Base-by-base conservation (phyloP, 2,113 vertebrate species). In the Tauraco erythrolophus region DNA sequence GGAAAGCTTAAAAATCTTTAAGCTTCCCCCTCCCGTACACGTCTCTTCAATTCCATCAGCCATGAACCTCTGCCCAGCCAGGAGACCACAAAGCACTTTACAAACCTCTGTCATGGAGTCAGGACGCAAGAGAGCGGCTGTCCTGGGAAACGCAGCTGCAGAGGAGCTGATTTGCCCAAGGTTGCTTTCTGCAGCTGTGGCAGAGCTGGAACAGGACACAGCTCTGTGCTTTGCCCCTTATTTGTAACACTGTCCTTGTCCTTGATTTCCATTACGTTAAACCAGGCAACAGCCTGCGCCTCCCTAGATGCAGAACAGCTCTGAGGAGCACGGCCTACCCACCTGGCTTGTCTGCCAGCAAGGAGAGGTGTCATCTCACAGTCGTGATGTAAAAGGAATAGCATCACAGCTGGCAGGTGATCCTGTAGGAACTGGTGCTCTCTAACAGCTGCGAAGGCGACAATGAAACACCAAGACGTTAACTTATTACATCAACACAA, bases 271-370 rank as follows among this genome's bases (percentile, higher is more conserved):
- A 50, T 66, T 64, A 31, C 0, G 5, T 62, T 58, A 58, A 88
- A 46, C 9, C 22, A 50, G 41, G 62, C 21, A 61, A 65, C 14
- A 76, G 70, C 30, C 61, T 41, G n/a, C 0, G 0, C 35, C 65
- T 92, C 69, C 39, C 43, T 39, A 71, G 68, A 25, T 33, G 72
- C 46, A 33, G 46, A 77, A 62, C 24, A 77, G 85, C 88, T 88
- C 88, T 19, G 60, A 82, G 45, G 79, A 91, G 84, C 53, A 68
- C 41, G 37, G 77, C 89, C 92, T 76, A 82, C 77, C 94, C 94
- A 96, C 77, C 92, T 91, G 96, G 86, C 91, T 84, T 12, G 72
- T 94, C 91, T 95, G 94, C 94, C 91, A 94, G 94, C 92, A 84
- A 78, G 86, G 72, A 97, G 85, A 95, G 57, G 72, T 76, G 88